phyloP scores from a whole-genome alignment of 2,888 invertebrate genomes.

The Tinea trinotella region DNA sequence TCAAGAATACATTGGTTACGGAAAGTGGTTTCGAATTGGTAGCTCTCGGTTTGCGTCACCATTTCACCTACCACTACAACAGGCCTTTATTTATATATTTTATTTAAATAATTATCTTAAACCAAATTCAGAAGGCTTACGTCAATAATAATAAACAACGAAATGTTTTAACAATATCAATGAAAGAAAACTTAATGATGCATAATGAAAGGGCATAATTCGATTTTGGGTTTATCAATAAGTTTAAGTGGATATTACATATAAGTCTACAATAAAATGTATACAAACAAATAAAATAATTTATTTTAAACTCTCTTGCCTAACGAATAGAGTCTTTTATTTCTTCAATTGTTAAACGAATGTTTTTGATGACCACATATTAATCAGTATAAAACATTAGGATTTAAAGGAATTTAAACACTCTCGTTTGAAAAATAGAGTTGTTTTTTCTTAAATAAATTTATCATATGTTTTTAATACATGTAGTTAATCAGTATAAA shows the following conservation, averaged over 20 bases:
- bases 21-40: no score
- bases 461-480: no score
- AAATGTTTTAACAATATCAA: neutral
- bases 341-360: neutral
- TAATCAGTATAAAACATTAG: neutral
- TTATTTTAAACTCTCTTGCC: neutral
- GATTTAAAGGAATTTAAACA: no score
- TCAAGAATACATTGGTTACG: no score
- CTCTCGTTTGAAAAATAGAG: no score
- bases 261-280: neutral
- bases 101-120: no score
- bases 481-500: neutral
- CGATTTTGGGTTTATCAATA: constrained; percentile 51
- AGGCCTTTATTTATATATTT: no score
- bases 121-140: no score
- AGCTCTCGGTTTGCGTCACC: no score
- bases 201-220: constrained; percentile 48
- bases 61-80: no score
- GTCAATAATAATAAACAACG: neutral
- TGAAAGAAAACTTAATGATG: neutral
- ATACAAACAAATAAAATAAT: neutral
- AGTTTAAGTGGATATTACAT: constrained; percentile 45
- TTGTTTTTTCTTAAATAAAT: no score
- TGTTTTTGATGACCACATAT: neutral
- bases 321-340: neutral